Evolutionary conservation across 2,888 invertebrate species (phyloP).

Genomic region (Synergus japonicus): DNA sequence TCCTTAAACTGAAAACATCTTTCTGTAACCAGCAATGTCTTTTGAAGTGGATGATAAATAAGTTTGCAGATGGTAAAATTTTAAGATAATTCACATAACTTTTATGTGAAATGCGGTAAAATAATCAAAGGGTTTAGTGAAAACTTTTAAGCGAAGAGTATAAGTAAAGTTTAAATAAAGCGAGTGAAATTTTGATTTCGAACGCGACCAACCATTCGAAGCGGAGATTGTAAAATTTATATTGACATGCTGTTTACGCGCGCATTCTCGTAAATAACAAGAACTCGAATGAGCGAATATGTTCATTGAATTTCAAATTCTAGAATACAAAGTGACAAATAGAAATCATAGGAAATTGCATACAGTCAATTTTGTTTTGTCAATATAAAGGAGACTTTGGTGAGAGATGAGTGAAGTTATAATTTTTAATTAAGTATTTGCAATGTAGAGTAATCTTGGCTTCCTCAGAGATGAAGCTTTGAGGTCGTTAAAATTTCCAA

Average conservation of each 20-base stretch:
- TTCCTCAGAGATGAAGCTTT: too few relatives aligned
- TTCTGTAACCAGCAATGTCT: not conserved
- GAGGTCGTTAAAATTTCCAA: too few relatives aligned
- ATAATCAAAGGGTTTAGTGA: slow-evolving; percentile 5
- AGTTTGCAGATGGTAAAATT: too few relatives aligned
- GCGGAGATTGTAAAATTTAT: slow-evolving; percentile 26
- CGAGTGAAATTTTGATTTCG: not conserved
- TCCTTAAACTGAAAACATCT: not conserved
- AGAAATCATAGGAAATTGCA: not conserved
- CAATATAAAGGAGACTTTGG: too few relatives aligned
- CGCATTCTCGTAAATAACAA: not conserved
- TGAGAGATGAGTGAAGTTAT: too few relatives aligned
- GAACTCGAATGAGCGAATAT: not conserved
- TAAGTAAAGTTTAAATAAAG: slow-evolving; percentile 15
- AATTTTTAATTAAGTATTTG: too few relatives aligned
- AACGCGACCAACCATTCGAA: slow-evolving; percentile 6
- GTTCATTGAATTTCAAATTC: not conserved
- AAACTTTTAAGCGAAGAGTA: not conserved
- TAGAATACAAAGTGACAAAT: slow-evolving; percentile 9
- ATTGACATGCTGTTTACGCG: slow-evolving; percentile 13
- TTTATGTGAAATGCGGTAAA: not conserved
- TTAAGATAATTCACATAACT: too few relatives aligned
- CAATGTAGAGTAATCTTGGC: too few relatives aligned
- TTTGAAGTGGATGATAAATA: not conserved
- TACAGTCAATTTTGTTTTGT: not conserved